Conservation (phyloP, 2,888 invertebrate genomes). For the Apodemia mormo region DNA sequence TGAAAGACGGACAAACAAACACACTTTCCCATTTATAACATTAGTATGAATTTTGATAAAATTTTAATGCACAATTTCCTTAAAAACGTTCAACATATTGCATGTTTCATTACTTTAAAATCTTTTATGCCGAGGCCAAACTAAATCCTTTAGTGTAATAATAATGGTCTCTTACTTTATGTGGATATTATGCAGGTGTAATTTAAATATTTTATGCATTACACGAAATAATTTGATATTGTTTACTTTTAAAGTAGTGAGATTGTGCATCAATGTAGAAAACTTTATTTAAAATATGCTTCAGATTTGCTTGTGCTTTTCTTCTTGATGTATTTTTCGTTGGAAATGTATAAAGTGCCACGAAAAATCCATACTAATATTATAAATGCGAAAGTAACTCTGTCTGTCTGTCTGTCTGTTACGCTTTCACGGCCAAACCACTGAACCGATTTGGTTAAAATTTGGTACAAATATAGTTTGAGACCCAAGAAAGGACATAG, state of each 20-base stretch:
- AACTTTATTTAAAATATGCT: not conserved
- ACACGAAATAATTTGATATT: not conserved
- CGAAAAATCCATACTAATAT: too few relatives aligned
- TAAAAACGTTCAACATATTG: not conserved
- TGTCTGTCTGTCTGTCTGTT: too few relatives aligned
- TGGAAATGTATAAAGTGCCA: too few relatives aligned
- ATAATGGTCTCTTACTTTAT: constrained; percentile 1
- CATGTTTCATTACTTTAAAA: not conserved
- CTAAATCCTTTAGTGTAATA: not conserved
- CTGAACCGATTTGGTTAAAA: too few relatives aligned
- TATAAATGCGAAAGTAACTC: too few relatives aligned
- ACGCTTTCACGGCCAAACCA: too few relatives aligned
- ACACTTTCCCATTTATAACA: too few relatives aligned
- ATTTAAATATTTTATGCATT: constrained; percentile 6
- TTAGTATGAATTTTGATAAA: too few relatives aligned
- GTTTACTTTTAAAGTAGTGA: not conserved
- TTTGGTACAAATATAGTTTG: too few relatives aligned
- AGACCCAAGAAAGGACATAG: too few relatives aligned
- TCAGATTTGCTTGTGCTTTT: not conserved
- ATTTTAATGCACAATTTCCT: not conserved
- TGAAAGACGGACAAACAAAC: too few relatives aligned
- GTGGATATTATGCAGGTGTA: constrained; percentile 1
- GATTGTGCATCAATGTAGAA: not conserved
- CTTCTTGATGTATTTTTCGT: not conserved
- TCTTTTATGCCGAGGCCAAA: constrained; percentile 4